phyloP scores from a whole-genome alignment of 2,113 vertebrate genomes.

The Semnornis frantzii region DNA sequence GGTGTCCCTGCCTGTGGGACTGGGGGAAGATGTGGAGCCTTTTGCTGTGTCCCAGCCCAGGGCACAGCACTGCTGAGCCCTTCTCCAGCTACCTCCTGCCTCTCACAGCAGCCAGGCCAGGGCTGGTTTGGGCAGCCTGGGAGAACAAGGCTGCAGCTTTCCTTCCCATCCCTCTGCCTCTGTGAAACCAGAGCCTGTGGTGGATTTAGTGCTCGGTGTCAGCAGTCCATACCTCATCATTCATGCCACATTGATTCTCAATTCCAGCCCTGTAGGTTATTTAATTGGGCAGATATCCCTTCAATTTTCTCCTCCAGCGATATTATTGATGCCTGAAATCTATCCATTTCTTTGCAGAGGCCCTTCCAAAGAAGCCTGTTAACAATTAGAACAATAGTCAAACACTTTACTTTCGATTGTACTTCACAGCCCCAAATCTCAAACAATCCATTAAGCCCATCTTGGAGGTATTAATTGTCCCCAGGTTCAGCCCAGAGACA shows the following conservation, averaged over 20 bases:
- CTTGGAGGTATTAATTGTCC: neutral
- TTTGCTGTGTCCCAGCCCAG: accelerated
- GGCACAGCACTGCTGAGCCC: accelerated
- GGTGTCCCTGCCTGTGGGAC: too few relatives aligned
- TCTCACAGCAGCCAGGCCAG: neutral
- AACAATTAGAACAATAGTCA: conserved; percentile 25
- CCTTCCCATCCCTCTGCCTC: neutral
- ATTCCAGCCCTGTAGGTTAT: conserved; percentile 49
- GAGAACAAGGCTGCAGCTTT: neutral
- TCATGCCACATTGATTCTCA: conserved; percentile 59
- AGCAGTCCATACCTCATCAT: conserved; percentile 16
- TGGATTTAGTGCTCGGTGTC: neutral
- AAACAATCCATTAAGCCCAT: neutral
- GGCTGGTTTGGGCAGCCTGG: neutral
- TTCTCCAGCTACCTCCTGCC: neutral
- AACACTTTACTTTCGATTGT: neutral
- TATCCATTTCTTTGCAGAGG: neutral
- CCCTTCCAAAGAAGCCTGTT: conserved; percentile 27
- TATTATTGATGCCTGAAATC: conserved; percentile 57
- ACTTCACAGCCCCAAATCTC: conserved; percentile 4
- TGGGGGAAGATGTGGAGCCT: too few relatives aligned
- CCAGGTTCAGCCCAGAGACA: neutral
- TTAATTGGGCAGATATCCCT: conserved; percentile 71
- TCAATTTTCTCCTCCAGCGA: conserved; percentile 66
- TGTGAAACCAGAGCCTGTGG: neutral